Evolutionary conservation across 2,113 vertebrate genomes (phyloP), one percentile per base, ranked within the genome.

Genomic region (Oncorhynchus kisutch): DNA sequence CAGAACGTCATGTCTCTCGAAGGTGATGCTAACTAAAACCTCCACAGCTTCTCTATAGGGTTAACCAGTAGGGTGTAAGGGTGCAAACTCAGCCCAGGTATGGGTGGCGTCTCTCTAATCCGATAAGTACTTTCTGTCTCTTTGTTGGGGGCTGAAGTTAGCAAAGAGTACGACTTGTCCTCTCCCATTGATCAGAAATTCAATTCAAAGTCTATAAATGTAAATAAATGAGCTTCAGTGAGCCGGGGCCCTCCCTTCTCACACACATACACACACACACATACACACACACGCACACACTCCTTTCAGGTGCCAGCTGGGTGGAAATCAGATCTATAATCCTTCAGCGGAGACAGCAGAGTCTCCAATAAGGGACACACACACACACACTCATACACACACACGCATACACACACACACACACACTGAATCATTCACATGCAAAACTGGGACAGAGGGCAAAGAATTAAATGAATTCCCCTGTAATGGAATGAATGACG

Each of bases 401-500:
- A 27, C 64, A 71, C 54, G 22, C 20, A 29, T 18, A 11, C 2
- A n/a, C n/a, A 27, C 24, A 27, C 25, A 29, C 18, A 22, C 7
- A n/a, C n/a, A 27, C 2, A 65, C 25, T 74, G 91, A 90, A 88
- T 88, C 91, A 92, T 92, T 93, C 91, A 84, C 88, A 94, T 91
- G 90, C 91, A 93, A 88, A 94, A 91, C 86, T 88, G 82, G 67
- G 88, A 87, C n/a, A 13, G 25, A 70, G 39, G 84, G 75, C 84
- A 84, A 88, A 86, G 89, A 93, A 93, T 91, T 92, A 94, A 93
- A 94, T 29, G 84, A 91, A 92, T 91, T 93, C 88, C 45, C 76
- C 81, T 93, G 91, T 93, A 95, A 95, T 90, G 83, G 89, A 94
- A 95, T 85, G 89, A 95, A 86, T 80, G 76, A 68, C 80, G 83